These are phyloP conservation scores for Crypturellus undulatus DNA, from an alignment of 2,113 vertebrate genomes.

Conservation along the genomic window DNA sequence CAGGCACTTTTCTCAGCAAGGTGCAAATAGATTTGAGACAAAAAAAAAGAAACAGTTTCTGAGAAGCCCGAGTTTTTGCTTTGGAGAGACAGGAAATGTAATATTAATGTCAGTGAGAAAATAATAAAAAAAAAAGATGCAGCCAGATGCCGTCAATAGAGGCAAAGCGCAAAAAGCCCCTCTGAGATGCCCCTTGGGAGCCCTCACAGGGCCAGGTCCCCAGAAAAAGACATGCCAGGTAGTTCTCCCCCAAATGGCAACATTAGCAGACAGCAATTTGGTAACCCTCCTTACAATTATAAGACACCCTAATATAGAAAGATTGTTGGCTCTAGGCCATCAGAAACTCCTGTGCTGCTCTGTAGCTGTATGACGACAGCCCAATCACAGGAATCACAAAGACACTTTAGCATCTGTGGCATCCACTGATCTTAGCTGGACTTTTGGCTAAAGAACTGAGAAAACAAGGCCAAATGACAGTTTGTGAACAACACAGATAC, in stretches of 20 bases:
- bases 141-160: not conserved
- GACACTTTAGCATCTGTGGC: not conserved
- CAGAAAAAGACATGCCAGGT: not conserved
- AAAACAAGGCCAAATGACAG: not conserved
- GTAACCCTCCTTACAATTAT: not conserved
- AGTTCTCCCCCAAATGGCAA: not conserved
- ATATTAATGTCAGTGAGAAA: not conserved
- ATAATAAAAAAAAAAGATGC: not conserved
- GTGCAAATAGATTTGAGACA: not conserved
- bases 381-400: not conserved
- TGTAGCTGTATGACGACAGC: not conserved
- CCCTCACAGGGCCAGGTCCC: not conserved
- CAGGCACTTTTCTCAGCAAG: not conserved
- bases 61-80: not conserved
- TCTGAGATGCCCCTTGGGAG: not conserved
- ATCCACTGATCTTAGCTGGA: not conserved
- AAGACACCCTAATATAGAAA: not conserved
- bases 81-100: not conserved
- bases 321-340: not conserved
- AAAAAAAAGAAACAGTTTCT: not conserved
- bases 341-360: not conserved
- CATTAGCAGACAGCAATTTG: not conserved
- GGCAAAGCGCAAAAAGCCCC: not conserved
- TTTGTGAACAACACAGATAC: not conserved
- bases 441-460: not conserved